phyloP scores from a whole-genome alignment of 53 echinoderm and acorn worm species.

The Hippasteria phrygiana region DNA sequence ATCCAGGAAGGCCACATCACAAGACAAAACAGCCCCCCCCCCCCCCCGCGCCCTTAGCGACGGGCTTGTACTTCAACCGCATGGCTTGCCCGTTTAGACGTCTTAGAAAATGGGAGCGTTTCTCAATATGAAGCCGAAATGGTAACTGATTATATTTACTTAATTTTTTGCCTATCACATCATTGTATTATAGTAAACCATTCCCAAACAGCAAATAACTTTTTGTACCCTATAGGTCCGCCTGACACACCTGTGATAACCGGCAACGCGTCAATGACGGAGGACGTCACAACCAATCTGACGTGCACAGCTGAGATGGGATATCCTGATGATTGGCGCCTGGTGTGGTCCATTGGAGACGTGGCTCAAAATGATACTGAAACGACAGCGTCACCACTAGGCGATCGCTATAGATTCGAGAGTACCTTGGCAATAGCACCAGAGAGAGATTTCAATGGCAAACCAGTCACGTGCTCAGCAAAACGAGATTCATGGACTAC shows the following conservation, averaged over 20 bases:
- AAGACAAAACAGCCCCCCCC: too few species aligned
- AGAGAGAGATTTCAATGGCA: constrained; percentile 1
- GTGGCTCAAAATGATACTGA: not conserved
- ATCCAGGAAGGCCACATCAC: too few species aligned
- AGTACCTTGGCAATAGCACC: not conserved
- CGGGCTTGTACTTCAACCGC: too few species aligned
- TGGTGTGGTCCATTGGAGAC: not conserved
- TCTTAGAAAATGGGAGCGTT: too few species aligned
- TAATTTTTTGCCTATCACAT: not conserved
- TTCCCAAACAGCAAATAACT: not conserved
- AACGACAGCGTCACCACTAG: not conserved
- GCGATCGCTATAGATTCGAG: constrained; percentile 7
- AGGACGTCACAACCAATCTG: not conserved
- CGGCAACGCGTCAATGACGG: not conserved
- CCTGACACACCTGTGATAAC: constrained; percentile 25
- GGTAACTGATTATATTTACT: too few species aligned
- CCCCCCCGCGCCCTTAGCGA: too few species aligned
- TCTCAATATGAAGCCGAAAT: too few species aligned
- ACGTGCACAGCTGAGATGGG: constrained; percentile 43
- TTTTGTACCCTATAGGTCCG: not conserved
- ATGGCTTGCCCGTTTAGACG: too few species aligned
- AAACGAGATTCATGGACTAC: not conserved
- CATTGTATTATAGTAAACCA: not conserved
- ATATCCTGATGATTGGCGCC: not conserved
- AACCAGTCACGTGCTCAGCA: not conserved